A percentile compares a stretch with the other conserved stretches of the same genome.
phyloP scores from a whole-genome alignment of 2,797 vertebrate species.

The Iguana delicatissima region DNA sequence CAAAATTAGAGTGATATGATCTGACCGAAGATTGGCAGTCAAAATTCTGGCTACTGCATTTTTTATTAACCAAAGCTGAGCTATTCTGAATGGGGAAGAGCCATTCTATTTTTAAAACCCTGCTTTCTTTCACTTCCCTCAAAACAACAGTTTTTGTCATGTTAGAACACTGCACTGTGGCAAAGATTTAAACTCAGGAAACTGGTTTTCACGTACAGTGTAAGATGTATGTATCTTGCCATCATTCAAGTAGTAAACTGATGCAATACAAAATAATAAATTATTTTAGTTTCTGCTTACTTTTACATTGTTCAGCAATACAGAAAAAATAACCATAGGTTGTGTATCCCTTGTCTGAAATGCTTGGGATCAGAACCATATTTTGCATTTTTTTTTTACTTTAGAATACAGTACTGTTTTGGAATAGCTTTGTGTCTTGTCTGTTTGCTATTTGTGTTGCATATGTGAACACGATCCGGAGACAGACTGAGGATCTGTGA shows the following conservation, averaged over 20 bases:
- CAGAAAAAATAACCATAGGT: background rate
- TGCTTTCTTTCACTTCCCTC: slow-evolving; percentile 3
- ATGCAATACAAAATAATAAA: too few species aligned
- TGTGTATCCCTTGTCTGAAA: too few species aligned
- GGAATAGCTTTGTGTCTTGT: too few species aligned
- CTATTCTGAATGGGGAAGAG: background rate
- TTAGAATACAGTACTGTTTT: background rate
- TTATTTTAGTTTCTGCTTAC: background rate
- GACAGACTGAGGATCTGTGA: too few species aligned
- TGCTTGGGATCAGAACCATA: too few species aligned
- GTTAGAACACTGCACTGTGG: background rate
- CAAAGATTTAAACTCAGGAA: background rate
- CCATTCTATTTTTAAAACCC: background rate
- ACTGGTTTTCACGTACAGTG: background rate
- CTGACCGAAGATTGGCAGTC: too few species aligned
- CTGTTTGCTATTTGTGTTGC: too few species aligned
- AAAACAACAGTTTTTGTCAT: background rate
- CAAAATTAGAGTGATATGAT: too few species aligned
- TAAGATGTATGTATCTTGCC: background rate
- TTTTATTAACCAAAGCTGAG: too few species aligned
- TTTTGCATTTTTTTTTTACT: too few species aligned
- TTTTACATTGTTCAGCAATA: background rate
- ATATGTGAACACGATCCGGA: too few species aligned
- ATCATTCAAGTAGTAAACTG: background rate
- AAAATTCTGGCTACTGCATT: too few species aligned